Conservation (phyloP, 2,113 vertebrate genomes). For the Crotalus viridis region DNA sequence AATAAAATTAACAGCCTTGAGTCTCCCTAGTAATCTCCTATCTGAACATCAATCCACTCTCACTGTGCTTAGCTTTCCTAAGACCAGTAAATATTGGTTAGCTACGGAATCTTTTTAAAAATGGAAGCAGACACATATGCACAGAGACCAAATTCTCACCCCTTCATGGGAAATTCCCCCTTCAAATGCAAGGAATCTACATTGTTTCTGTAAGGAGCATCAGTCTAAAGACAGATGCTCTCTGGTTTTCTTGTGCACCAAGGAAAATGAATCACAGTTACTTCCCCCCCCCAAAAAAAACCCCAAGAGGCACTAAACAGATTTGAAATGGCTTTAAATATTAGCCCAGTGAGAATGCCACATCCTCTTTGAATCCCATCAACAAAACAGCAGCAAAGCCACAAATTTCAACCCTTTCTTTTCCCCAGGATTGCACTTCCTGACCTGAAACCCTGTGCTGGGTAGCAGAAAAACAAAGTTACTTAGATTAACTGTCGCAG, state of each 20-base stretch:
- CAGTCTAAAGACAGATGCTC: not conserved
- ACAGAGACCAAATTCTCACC: not conserved
- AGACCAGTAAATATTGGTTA: not conserved
- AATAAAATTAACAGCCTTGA: not conserved
- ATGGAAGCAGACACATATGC: not conserved
- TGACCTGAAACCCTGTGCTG: not conserved
- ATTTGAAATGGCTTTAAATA: slow-evolving; percentile 26
- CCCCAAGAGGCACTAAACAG: not conserved
- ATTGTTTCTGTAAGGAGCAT: not conserved
- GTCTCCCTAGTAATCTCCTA: not conserved
- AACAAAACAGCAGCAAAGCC: not conserved
- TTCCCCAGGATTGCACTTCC: not conserved
- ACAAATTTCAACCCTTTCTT: not conserved
- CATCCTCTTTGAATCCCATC: slow-evolving; percentile 10
- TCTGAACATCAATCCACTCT: not conserved
- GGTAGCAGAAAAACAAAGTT: not conserved
- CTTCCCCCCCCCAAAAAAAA: not conserved
- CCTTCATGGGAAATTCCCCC: not conserved
- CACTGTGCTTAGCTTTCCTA: not conserved
- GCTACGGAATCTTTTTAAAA: not conserved
- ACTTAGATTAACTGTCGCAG: not conserved
- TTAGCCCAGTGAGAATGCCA: not conserved
- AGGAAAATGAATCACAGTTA: not conserved
- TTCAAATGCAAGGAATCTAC: not conserved
- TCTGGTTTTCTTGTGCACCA: not conserved